Evolutionary conservation across 2,797 vertebrate species (phyloP), one percentile per base, ranked within the genome.

Genomic region (Bradypodion ventrale): DNA sequence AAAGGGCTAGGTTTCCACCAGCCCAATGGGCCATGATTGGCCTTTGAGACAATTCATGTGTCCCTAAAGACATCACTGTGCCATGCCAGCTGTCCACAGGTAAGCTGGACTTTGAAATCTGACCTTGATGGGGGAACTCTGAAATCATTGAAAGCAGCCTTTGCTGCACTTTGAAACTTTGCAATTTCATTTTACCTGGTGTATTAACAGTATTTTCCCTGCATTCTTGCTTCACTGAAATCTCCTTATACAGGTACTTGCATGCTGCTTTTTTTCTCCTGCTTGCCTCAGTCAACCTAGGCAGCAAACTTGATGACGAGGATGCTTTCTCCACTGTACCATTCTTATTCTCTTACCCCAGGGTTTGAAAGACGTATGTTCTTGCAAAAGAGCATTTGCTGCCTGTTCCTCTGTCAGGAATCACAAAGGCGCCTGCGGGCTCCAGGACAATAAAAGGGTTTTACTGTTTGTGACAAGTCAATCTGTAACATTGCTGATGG

Each of bases 381-480:
- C n/a, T 78, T 65, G 42, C 62, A 66, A 44, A 75, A 4, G 27
- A 49, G 46, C 19, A 52, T 83, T 35, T 40, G 5, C 13, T 37
- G 60, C 35, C 32, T 42, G 46, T 83, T 70, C 46, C 62, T 37
- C 12, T 52, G 16, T 74, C 32, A 52, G 40, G 35, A 63, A 23
- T 65, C 81, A 35, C 13, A 29, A 72, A 52, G 32, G 72, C 60
- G 82, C 66, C 60, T 46, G 75, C 77, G 65, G 35, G 37, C 42
- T 42, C 3, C 7, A 29, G 27, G 29, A 78, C 60, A 65, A 70
- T 75, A 70, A 62, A 44, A 70, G 75, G 66, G 46, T 1, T 46
- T 83, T 70, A 44, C 37, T 75, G 60, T 27, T 66, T 66, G 44
- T 59, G 44, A 69, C 46, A 83, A 40, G 32, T 37, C 74, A 83